Conservation (phyloP, 2,888 invertebrate species). For the Serripes groenlandicus region DNA sequence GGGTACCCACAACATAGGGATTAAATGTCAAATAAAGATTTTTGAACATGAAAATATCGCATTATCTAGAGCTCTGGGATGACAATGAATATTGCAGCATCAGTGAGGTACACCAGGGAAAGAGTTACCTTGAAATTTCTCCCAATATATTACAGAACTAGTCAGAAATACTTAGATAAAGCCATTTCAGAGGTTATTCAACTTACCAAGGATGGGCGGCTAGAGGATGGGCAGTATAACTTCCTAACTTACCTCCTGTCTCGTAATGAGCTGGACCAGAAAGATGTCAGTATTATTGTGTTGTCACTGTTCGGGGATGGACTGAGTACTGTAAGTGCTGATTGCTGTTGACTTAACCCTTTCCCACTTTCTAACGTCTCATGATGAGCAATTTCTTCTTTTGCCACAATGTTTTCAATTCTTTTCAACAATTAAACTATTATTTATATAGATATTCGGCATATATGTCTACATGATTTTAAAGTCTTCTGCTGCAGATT, state of each 20-base stretch:
- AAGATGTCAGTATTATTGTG: slow-evolving; percentile 91
- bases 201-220: slow-evolving; percentile 87
- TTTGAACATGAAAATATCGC: no score
- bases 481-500: no score
- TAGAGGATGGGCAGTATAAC: slow-evolving; percentile 84
- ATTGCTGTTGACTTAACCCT: no score
- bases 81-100: no score
- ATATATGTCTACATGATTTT: no score
- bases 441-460: no score
- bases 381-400: not conserved
- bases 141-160: slow-evolving; percentile 70
- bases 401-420: not conserved
- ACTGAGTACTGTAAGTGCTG: slow-evolving; percentile 92
- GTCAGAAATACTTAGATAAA: slow-evolving; percentile 78
- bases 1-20: no score
- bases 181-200: slow-evolving; percentile 83
- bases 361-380: not conserved
- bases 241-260: slow-evolving; percentile 87
- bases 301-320: slow-evolving; percentile 93
- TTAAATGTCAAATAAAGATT: no score
- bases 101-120: no score
- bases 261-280: slow-evolving; percentile 85
- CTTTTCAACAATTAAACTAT: no score
- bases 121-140: no score
- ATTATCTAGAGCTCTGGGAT: no score